Conservation (phyloP, 2,113 vertebrate species). For the Rana temporaria region DNA sequence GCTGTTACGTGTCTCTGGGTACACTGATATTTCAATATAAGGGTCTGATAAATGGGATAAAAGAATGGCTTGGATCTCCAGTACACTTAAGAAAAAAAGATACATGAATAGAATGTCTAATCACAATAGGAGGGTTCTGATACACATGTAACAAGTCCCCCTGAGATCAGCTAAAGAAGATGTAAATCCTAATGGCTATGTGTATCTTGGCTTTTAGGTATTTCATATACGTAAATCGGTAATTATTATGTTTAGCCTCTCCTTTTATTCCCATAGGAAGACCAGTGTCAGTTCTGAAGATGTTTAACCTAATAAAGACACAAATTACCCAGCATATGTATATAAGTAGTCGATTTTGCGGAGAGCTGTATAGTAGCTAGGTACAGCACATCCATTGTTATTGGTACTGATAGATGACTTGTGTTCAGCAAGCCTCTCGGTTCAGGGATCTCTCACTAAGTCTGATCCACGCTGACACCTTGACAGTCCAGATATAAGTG, state of each 20-base stretch:
- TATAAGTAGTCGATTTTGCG: not conserved
- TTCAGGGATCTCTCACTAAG: conserved; percentile 28
- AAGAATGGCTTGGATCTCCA: too few relatives aligned
- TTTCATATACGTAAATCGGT: not conserved
- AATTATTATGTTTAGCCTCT: not conserved
- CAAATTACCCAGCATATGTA: conserved; percentile 8
- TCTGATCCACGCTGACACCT: conserved; percentile 24
- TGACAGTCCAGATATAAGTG: conserved; percentile 31
- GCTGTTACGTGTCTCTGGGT: too few relatives aligned
- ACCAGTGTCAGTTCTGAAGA: not conserved
- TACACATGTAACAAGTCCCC: too few relatives aligned
- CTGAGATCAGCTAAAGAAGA: too few relatives aligned
- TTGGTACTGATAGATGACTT: conserved; percentile 22
- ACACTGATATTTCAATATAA: too few relatives aligned
- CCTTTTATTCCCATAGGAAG: not conserved
- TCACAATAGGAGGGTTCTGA: too few relatives aligned
- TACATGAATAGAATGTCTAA: too few relatives aligned
- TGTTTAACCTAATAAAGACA: not conserved
- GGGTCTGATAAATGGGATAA: too few relatives aligned
- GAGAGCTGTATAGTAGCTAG: not conserved
- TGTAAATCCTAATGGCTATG: not conserved
- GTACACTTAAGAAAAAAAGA: too few relatives aligned
- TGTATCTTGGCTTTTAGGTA: not conserved
- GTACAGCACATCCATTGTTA: conserved; percentile 21
- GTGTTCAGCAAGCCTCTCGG: conserved; percentile 18